Conservation (phyloP, 2,113 vertebrate species). For the Guaruba guarouba region DNA sequence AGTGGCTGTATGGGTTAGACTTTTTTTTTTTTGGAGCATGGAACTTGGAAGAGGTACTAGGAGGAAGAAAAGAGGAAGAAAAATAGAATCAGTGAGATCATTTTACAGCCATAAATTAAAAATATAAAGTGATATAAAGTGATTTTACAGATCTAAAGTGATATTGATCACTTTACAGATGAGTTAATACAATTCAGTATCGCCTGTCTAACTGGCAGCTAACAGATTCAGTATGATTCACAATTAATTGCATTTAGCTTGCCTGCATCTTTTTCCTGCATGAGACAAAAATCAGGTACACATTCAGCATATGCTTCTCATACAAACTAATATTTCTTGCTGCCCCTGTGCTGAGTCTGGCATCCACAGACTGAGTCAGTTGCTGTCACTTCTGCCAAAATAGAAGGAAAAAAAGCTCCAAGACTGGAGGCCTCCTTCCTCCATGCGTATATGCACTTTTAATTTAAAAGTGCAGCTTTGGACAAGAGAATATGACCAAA, state of each 20-base stretch:
- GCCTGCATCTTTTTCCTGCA: background rate
- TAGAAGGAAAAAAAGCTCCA: background rate
- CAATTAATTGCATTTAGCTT: background rate
- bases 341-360: background rate
- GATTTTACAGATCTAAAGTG: background rate
- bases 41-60: background rate
- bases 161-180: background rate
- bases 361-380: background rate
- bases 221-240: background rate
- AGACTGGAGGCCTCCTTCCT: background rate
- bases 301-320: background rate
- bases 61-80: background rate
- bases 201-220: background rate
- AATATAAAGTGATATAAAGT: background rate
- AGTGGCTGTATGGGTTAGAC: background rate
- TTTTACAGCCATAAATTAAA: background rate
- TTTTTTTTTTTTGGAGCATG: background rate
- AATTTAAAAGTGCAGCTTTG: background rate
- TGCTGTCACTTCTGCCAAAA: background rate
- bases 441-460: too few species aligned
- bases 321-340: background rate
- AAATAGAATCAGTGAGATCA: background rate
- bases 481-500: background rate
- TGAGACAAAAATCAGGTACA: background rate
- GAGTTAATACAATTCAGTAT: background rate